Evolutionary conservation across 2,797 vertebrate species (phyloP), one percentile per base, ranked within the genome.

Genomic region (Mallotus villosus): DNA sequence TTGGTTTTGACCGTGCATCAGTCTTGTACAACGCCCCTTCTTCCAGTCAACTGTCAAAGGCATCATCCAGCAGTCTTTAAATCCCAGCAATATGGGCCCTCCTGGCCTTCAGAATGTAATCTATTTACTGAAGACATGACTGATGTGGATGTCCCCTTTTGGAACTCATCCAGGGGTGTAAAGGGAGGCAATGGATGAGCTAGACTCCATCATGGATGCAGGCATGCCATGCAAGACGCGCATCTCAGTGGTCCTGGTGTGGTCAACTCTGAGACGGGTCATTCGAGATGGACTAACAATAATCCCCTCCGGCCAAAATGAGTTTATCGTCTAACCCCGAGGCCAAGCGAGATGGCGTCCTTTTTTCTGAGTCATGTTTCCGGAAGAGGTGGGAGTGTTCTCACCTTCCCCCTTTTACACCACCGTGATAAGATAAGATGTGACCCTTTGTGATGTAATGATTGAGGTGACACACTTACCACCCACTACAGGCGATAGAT

Each of bases 41-140:
- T 63, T 12, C 5, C 3, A 46, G 19, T 64, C 21, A 2, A 4
- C 64, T 72, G 46, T 63, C 34, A 67, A 77, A 78, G 60, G 74
- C 68, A 65, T 8, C 71, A 73, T 74, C 32, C 68, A 72, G 34
- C 12, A 67, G 63, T 27, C 70, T 71, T 70, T 68, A 78, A 77
- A 29, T 74, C 67, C 51, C 53, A 70, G 65, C 61, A 59, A 63
- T 59, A 72, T n/a, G 58, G 11, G 46, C 16, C 22, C 51, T 63
- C 19, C 12, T 5, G 22, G 16, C 46, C 9, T 8, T 2, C 17
- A 29, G 49, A 49, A 16, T 29, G 49, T n/a, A n/a, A 17, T 24
- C 65, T 53, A 22, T 67, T 55, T 55, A 5, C 16, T n/a, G 7
- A n/a, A 55, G 51, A 55, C 41, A n/a, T 55, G 51, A 17, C 6